Evolutionary conservation across 2,113 vertebrate genomes (phyloP).

Genomic region (Hirundichthys speculiger): DNA sequence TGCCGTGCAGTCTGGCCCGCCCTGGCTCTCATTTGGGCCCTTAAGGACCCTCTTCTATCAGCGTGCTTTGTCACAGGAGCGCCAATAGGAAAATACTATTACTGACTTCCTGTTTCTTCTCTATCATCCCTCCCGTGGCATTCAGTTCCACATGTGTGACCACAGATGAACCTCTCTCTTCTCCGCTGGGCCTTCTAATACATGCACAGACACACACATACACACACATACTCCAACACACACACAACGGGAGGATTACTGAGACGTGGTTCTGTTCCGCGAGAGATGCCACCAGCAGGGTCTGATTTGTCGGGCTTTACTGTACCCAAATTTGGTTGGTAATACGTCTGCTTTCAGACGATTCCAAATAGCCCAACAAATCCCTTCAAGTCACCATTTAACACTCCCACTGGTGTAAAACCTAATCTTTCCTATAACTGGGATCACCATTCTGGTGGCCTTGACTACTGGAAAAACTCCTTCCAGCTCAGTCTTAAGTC

Average conservation of each 20-base stretch:
- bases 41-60: conserved; percentile 19
- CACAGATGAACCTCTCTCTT: conserved; percentile 26
- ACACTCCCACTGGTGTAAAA: conserved; percentile 72
- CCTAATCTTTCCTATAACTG: conserved; percentile 62
- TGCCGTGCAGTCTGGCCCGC: conserved; percentile 11
- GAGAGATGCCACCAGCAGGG: conserved; percentile 47
- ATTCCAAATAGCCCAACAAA: conserved; percentile 66
- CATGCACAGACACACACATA: conserved; percentile 20
- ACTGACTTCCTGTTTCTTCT: conserved; percentile 38
- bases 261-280: conserved; percentile 53
- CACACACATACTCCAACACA: conserved; percentile 26
- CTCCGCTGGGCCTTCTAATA: conserved; percentile 8
- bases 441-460: conserved; percentile 68
- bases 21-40: conserved; percentile 40
- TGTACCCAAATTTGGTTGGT: conserved; percentile 63
- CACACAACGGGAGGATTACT: conserved; percentile 56
- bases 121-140: conserved; percentile 5
- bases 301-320: conserved; percentile 68
- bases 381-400: conserved; percentile 66
- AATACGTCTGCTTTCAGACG: conserved; percentile 72
- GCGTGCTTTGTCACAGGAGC: conserved; percentile 33
- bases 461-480: conserved; percentile 46
- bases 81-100: conserved; percentile 51
- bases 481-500: conserved; percentile 12
- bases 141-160: conserved; percentile 36